Evolutionary conservation across 2,888 invertebrate genomes (phyloP).

Genomic region (Agrochola lota): DNA sequence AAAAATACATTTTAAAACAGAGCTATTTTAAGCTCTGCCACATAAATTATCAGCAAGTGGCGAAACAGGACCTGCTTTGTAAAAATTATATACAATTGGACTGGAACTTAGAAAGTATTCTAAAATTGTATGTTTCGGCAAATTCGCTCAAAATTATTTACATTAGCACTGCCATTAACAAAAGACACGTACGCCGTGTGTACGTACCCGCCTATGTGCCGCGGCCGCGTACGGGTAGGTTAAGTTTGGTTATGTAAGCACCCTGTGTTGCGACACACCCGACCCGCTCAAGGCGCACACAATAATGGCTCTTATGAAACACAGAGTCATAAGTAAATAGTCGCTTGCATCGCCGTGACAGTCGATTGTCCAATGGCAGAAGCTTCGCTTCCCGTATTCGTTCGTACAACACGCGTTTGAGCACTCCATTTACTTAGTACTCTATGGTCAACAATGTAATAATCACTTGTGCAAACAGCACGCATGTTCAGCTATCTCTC

Average conservation of each 20-base stretch:
- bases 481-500: neutral
- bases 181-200: conserved; percentile 62
- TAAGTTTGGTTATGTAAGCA: conserved; percentile 85
- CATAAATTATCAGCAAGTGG: conserved; percentile 6
- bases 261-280: conserved; percentile 77
- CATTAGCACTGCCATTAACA: conserved; percentile 47
- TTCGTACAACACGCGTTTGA: neutral
- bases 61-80: conserved; percentile 7
- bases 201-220: conserved; percentile 74
- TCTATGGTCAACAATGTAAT: neutral
- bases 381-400: neutral
- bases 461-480: neutral
- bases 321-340: neutral
- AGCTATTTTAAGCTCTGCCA: conserved; percentile 9
- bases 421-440: conserved; percentile 14
- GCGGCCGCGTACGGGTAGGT: conserved; percentile 81
- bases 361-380: conserved; percentile 17
- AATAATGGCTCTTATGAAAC: neutral
- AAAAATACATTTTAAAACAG: neutral
- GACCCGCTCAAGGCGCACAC: conserved; percentile 19
- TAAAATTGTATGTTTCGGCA: conserved; percentile 32
- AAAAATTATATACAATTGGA: conserved; percentile 23
- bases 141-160: conserved; percentile 46
- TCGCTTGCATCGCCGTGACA: neutral
- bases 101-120: conserved; percentile 25